Base-by-base conservation (phyloP, 2,797 vertebrate genomes). In the Rousettus madagascariensis region DNA sequence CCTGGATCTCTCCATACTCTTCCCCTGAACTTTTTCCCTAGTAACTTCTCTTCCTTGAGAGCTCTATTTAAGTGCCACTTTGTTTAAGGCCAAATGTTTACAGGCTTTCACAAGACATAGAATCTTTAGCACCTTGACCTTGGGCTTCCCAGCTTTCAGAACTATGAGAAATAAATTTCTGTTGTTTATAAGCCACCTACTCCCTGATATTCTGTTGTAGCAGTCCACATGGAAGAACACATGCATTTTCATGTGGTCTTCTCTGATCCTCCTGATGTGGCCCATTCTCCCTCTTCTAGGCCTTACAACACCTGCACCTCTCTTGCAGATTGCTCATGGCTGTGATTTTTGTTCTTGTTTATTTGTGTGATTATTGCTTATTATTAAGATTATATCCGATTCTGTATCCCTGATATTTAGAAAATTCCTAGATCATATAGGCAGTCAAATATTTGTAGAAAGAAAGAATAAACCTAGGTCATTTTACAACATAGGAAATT, bases 251-350 rank as follows among this genome's bases (percentile, higher is more conserved):
- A 8, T 15, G 3, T 6, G 1, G 3, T 5, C 19, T 72, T 72
- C n/a, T 57, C 38, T 33, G 3, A 30, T 20, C 46, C 16, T 0
- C n/a, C 24, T 15, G 1, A 5, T 1, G 2, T 5, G 5, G 20
- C 7, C 30, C 26, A 12, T 5, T 30, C 30, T 19, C 41, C 3
- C 1, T 74, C 3, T 17, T 84, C 17, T 6, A 0, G n/a, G 63
- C 22, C 59, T 19, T 41, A 24, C 8, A 22, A 36, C 16, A 28
- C 3, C 28, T 16, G 1, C 10, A 2, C 8, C 19, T 33, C 55
- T 19, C 71, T 71, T 66, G 22, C 38, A 80, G 38, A 12, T 43
- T 33, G 22, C 26, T 49, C 30, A 28, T 43, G 1, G 11, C 36
- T 11, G 0, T 16, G 28, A 49, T 46, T 20, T 36, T 59, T 79